A percentile compares a stretch with the other conserved stretches of the same genome.
Evolutionary conservation across 2,888 invertebrate genomes (phyloP).

Genomic region (Agriotes lineatus): DNA sequence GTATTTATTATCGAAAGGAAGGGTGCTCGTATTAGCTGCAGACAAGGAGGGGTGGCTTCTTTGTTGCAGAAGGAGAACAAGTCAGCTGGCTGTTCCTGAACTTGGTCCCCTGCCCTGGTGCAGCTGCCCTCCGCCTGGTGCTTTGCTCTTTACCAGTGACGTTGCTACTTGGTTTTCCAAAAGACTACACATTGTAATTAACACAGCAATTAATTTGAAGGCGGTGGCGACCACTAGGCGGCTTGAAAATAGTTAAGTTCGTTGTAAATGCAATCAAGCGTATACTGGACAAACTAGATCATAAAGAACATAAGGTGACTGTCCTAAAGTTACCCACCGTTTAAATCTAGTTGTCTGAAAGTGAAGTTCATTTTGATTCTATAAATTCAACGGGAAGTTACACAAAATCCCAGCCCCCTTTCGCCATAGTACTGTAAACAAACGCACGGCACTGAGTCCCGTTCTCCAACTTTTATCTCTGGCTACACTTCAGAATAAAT

Average conservation of each 20-base stretch:
- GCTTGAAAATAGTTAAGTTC: neutral
- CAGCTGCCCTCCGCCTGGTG: conserved; percentile 52
- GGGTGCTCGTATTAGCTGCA: conserved; percentile 53
- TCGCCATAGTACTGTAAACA: conserved; percentile 4
- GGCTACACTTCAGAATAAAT: conserved; percentile 59
- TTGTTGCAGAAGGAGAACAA: conserved; percentile 65
- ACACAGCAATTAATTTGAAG: neutral
- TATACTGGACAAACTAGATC: neutral
- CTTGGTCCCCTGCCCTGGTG: conserved; percentile 49
- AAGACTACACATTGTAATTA: conserved; percentile 1
- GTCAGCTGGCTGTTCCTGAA: conserved; percentile 63
- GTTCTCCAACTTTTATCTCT: conserved; percentile 59
- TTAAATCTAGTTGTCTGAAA: no score
- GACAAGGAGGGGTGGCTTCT: conserved; percentile 62
- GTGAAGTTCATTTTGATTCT: no score
- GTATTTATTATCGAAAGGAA: conserved; percentile 51
- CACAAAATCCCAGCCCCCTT: no score
- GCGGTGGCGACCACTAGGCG: no score
- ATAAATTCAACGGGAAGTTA: no score
- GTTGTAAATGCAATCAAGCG: no score
- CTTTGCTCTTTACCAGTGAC: conserved; percentile 40
- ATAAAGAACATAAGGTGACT: no score
- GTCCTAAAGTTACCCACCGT: no score
- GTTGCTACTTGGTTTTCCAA: conserved; percentile 18
- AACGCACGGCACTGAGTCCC: conserved; percentile 57